Conservation (phyloP, 2,888 invertebrate species). For the Clivina fossor region DNA sequence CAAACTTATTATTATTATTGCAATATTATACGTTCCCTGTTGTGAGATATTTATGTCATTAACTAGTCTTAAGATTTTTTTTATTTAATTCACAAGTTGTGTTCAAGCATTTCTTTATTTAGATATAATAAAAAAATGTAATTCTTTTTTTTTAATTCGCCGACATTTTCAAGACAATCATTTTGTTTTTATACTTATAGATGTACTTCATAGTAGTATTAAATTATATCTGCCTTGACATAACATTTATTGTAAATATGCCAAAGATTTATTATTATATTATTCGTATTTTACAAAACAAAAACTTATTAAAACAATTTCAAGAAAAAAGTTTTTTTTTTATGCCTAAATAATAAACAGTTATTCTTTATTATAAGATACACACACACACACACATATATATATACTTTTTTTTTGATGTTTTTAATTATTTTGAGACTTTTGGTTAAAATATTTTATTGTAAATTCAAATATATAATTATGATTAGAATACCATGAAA, state of each 20-base stretch:
- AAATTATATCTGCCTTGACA: constrained; percentile 35
- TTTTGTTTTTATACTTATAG: constrained; percentile 34
- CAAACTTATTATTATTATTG: constrained; percentile 8
- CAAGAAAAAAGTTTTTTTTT: constrained; percentile 1
- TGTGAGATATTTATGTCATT: constrained; percentile 34
- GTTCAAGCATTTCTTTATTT: constrained; percentile 33
- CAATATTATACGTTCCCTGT: constrained; percentile 28
- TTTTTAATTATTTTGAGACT: no score
- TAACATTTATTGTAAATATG: constrained; percentile 34
- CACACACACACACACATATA: no score
- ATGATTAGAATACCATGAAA: no score
- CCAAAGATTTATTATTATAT: constrained; percentile 34
- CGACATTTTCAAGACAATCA: constrained; percentile 33
- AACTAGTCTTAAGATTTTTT: constrained; percentile 30
- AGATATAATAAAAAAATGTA: no score
- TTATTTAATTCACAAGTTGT: constrained; percentile 30
- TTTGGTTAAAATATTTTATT: no score
- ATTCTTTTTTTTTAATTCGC: constrained; percentile 29
- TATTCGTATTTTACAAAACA: constrained; percentile 33
- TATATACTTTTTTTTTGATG: no score
- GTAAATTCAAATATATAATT: no score
- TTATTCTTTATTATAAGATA: no score
- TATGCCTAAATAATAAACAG: not conserved
- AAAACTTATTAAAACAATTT: constrained; percentile 30
- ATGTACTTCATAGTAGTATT: constrained; percentile 34